Evolutionary conservation across 2,113 vertebrate species (phyloP).

Genomic region (Pipra filicauda): DNA sequence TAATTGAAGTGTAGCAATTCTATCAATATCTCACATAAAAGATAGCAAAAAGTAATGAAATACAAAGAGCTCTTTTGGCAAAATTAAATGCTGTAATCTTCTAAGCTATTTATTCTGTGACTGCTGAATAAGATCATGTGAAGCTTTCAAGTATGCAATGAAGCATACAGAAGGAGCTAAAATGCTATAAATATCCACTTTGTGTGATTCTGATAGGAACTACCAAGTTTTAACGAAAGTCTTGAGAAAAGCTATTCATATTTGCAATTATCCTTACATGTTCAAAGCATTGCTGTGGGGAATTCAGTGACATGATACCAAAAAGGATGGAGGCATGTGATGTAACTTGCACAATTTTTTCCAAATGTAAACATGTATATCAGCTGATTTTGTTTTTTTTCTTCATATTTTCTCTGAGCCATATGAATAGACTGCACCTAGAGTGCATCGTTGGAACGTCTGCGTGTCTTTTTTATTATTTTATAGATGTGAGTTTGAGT

Average conservation of each 20-base stretch:
- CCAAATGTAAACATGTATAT: background rate
- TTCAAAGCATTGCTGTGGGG: background rate
- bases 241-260: background rate
- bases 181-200: constrained; percentile 18
- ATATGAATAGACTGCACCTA: background rate
- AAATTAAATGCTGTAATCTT: constrained; percentile 45
- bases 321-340: background rate
- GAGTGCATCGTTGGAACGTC: background rate
- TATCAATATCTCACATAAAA: background rate
- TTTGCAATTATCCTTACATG: background rate
- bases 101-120: constrained; percentile 36
- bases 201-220: background rate
- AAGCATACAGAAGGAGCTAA: background rate
- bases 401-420: background rate
- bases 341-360: background rate
- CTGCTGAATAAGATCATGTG: constrained; percentile 43
- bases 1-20: background rate
- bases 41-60: background rate
- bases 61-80: background rate
- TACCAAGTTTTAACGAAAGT: constrained; percentile 17
- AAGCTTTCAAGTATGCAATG: constrained; percentile 13
- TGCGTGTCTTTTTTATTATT: background rate
- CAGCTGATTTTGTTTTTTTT: background rate
- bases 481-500: background rate
- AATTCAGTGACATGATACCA: background rate